These are phyloP conservation scores for Tethya wilhelma DNA, from an alignment of 37 sponge, comb jelly and placozoan species.

Conservation along the genomic window DNA sequence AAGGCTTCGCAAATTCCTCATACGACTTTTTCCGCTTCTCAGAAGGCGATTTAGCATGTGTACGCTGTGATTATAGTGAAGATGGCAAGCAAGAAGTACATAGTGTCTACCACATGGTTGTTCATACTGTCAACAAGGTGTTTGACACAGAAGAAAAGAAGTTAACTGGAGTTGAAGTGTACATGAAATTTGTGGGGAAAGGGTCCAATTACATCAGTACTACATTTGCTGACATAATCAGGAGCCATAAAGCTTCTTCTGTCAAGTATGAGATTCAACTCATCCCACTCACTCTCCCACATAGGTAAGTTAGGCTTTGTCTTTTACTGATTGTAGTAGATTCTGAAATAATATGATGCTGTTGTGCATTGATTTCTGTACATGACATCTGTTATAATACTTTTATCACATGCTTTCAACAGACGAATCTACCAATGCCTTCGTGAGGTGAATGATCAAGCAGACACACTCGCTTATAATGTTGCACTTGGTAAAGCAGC, in stretches of 20 bases:
- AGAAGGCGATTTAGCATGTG: slow-evolving; percentile 22
- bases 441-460: background rate
- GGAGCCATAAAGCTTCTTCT: too few species aligned
- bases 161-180: background rate
- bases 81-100: background rate
- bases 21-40: slow-evolving; percentile 13
- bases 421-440: slow-evolving; percentile 35
- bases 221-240: background rate
- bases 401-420: too few species aligned
- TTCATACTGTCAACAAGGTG: background rate
- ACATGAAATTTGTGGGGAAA: slow-evolving; percentile 22
- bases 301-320: slow-evolving; percentile 29
- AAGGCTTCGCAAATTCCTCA: slow-evolving; percentile 12
- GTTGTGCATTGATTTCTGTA: too few species aligned
- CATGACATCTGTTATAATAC: too few species aligned
- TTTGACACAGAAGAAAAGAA: background rate
- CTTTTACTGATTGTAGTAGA: too few species aligned
- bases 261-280: slow-evolving; percentile 33
- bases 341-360: too few species aligned
- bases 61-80: background rate
- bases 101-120: slow-evolving; percentile 29
- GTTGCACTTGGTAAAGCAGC: slow-evolving; percentile 25
- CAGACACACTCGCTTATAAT: background rate
- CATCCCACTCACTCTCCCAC: slow-evolving; percentile 20
- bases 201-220: slow-evolving; percentile 18